phyloP scores from a whole-genome alignment of 2,797 vertebrate species.

The Heterohyrax brucei region DNA sequence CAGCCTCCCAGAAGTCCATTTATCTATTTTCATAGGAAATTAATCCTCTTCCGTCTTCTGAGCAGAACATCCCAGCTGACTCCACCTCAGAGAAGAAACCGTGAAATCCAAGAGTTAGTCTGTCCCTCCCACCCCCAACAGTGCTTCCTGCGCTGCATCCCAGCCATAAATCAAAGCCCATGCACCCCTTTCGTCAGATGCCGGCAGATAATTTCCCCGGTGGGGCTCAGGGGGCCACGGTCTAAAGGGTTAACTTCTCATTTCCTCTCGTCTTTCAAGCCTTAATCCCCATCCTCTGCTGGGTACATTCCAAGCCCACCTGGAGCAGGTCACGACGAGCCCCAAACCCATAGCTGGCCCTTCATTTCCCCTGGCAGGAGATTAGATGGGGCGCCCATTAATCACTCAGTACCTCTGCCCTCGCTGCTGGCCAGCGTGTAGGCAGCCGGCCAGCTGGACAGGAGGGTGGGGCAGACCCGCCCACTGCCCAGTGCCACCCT shows the following conservation, averaged over 20 bases:
- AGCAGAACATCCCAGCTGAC: neutral
- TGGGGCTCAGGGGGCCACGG: slow-evolving; percentile 29
- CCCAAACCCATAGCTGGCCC: slow-evolving; percentile 74
- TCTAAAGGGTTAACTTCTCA: slow-evolving; percentile 86
- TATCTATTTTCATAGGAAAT: slow-evolving; percentile 31
- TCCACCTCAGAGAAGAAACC: slow-evolving; percentile 44
- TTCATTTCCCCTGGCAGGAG: slow-evolving; percentile 86
- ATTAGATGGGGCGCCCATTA: slow-evolving; percentile 84
- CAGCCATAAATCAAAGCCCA: slow-evolving; percentile 68
- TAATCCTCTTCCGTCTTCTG: slow-evolving; percentile 40
- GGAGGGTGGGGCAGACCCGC: slow-evolving; percentile 34
- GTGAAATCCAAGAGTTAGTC: neutral
- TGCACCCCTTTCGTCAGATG: slow-evolving; percentile 56
- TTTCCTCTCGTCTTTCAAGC: slow-evolving; percentile 86
- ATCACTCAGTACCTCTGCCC: slow-evolving; percentile 83
- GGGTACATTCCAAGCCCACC: slow-evolving; percentile 86
- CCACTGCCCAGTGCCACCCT: slow-evolving; percentile 68
- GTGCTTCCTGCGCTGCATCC: neutral
- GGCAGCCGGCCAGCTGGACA: slow-evolving; percentile 78
- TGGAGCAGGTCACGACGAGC: slow-evolving; percentile 85
- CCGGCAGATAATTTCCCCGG: slow-evolving; percentile 52
- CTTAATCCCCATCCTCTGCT: slow-evolving; percentile 83
- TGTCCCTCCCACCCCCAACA: too few species aligned
- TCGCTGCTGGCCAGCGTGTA: slow-evolving; percentile 73
- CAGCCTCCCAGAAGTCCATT: neutral